These are phyloP conservation scores for Salvator merianae DNA, from an alignment of 2,113 vertebrate species.

Conservation along the genomic window DNA sequence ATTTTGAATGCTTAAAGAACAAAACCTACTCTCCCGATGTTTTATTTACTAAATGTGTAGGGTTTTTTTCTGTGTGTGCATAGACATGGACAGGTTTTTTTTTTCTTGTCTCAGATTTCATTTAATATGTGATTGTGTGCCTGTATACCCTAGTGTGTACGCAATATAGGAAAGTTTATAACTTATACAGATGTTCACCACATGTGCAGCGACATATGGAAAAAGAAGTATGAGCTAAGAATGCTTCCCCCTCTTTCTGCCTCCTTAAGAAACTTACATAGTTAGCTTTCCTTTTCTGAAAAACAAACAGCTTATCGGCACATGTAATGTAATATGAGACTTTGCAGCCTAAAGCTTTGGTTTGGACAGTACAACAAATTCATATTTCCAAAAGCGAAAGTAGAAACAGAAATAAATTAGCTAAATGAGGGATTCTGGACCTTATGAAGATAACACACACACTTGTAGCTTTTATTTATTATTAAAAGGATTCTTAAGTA, in stretches of 20 bases:
- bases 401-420: conserved; percentile 27
- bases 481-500: conserved; percentile 26
- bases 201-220: conserved; percentile 63
- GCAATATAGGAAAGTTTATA: conserved; percentile 55
- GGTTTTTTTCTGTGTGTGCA: conserved; percentile 2
- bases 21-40: neutral
- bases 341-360: no score
- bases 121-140: conserved; percentile 22
- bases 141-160: conserved; percentile 32
- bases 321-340: conserved; percentile 53
- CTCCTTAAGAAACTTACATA: conserved; percentile 53
- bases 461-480: conserved; percentile 3
- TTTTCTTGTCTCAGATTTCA: conserved; percentile 36
- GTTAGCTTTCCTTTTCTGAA: conserved; percentile 45
- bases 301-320: neutral
- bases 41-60: conserved; percentile 21
- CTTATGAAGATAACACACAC: conserved; percentile 29
- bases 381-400: conserved; percentile 38
- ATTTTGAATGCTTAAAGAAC: conserved; percentile 29
- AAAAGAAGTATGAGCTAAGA: conserved; percentile 63
- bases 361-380: conserved; percentile 38
- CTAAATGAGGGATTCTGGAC: conserved; percentile 11
- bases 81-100: conserved; percentile 9
- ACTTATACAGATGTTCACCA: conserved; percentile 72
- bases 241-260: conserved; percentile 37